phyloP scores from a whole-genome alignment of 2,113 vertebrate genomes.

The Nyctibius bracteatus region DNA sequence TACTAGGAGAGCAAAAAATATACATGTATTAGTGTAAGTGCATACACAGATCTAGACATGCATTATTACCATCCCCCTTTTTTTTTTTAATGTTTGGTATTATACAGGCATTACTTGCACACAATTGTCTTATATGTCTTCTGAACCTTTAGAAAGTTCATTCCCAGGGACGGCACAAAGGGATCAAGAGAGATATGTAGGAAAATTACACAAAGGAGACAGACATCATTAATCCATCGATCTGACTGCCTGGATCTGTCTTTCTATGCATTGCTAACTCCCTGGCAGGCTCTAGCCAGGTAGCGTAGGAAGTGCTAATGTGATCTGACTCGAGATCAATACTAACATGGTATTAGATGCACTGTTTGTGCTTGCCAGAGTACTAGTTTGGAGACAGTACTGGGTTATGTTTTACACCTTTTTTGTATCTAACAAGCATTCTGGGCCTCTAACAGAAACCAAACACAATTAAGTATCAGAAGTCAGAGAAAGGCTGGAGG shows the following conservation, averaged over 20 bases:
- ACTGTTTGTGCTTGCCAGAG: constrained; percentile 52
- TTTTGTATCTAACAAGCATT: constrained; percentile 57
- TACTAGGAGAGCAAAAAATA: background rate
- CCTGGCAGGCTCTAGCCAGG: constrained; percentile 44
- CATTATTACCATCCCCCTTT: background rate
- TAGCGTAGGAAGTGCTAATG: constrained; percentile 47
- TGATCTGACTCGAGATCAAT: constrained; percentile 67
- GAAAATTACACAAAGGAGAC: constrained; percentile 49
- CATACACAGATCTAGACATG: background rate
- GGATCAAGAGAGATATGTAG: background rate
- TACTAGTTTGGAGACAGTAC: constrained; percentile 59
- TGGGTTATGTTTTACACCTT: constrained; percentile 65
- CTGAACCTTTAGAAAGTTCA: background rate
- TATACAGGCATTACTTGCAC: background rate
- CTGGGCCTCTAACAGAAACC: constrained; percentile 19
- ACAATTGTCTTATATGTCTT: background rate
- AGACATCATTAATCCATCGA: constrained; percentile 64
- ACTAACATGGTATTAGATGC: constrained; percentile 63
- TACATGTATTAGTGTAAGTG: background rate
- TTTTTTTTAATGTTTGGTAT: background rate
- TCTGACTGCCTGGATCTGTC: constrained; percentile 27
- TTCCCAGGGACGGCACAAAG: background rate
- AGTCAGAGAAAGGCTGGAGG: background rate
- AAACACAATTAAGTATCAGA: constrained; percentile 47
- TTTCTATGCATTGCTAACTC: constrained; percentile 51